phyloP scores from a whole-genome alignment of 2,888 invertebrate genomes.

The Cephus pulcher region DNA sequence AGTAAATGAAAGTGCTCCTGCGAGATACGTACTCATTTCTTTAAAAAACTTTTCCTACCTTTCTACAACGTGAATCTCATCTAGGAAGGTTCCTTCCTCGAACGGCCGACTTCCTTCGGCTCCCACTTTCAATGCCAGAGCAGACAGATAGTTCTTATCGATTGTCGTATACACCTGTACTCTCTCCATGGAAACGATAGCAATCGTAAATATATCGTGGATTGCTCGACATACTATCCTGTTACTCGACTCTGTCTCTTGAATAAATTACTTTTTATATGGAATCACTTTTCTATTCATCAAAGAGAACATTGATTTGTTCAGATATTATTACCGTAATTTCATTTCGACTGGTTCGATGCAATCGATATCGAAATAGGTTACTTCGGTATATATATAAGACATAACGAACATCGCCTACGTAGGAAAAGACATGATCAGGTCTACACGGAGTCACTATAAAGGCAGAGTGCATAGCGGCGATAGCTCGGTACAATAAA shows the following conservation, averaged over 20 bases:
- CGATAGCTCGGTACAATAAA: slow-evolving; percentile 1
- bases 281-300: neutral
- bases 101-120: slow-evolving; percentile 16
- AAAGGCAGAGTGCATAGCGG: neutral
- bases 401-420: neutral
- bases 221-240: neutral
- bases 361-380: neutral
- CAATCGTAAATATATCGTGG: neutral
- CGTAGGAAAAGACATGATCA: neutral
- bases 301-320: neutral
- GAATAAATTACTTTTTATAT: neutral
- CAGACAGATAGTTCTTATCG: neutral
- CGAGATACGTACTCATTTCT: slow-evolving; percentile 23
- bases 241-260: neutral
- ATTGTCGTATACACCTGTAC: neutral
- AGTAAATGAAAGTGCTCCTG: slow-evolving; percentile 31
- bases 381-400: neutral
- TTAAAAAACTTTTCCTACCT: neutral
- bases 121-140: neutral
- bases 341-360: neutral
- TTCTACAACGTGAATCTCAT: neutral
- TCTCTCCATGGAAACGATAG: neutral
- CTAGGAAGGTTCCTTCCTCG: neutral
- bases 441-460: neutral
- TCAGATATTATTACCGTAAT: neutral